Evolutionary conservation across 2,113 vertebrate species (phyloP).

Genomic region (Platanista minor): DNA sequence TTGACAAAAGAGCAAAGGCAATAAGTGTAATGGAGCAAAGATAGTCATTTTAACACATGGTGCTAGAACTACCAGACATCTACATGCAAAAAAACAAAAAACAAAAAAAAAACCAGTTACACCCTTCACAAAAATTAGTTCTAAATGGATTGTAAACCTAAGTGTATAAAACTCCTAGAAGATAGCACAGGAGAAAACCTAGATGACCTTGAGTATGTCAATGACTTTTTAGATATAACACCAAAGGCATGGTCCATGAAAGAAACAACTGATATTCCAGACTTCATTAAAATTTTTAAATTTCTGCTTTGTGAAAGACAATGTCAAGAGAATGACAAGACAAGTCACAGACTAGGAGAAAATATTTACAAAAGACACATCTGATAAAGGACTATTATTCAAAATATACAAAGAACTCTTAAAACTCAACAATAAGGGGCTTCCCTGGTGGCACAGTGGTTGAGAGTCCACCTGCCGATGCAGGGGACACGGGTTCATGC

Average conservation of each 20-base stretch:
- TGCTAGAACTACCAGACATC: background rate
- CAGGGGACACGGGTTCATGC: too few relatives aligned
- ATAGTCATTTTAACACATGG: background rate
- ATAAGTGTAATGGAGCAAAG: background rate
- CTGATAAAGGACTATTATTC: background rate
- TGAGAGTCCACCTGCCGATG: too few relatives aligned
- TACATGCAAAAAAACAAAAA: background rate
- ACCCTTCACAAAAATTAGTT: background rate
- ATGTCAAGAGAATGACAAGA: background rate
- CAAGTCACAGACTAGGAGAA: background rate
- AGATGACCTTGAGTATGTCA: background rate
- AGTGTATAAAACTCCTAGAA: background rate
- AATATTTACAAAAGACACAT: background rate
- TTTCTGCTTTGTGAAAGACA: background rate
- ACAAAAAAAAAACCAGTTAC: background rate
- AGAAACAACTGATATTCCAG: background rate
- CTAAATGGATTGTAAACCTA: background rate
- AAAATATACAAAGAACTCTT: background rate
- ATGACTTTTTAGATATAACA: background rate
- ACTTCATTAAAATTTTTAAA: background rate
- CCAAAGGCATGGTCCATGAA: background rate
- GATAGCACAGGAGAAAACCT: background rate
- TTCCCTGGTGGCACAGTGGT: too few relatives aligned
- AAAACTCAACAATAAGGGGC: background rate
- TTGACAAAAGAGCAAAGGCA: background rate